phyloP scores from a whole-genome alignment of 2,113 vertebrate genomes.

The Typhlomys cinereus region DNA sequence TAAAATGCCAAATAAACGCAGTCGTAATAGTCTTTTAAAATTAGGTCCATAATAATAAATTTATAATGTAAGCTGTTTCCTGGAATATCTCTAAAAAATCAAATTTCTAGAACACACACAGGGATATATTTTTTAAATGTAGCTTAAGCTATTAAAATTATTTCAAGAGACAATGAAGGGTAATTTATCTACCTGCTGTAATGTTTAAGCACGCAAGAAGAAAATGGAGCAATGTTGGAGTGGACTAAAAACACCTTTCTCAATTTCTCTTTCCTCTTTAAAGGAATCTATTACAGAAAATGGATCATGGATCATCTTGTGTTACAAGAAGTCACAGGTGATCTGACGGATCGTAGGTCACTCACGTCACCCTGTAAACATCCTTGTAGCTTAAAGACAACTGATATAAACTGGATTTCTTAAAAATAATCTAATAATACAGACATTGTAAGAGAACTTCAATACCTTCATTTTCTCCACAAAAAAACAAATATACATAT shows the following conservation, averaged over 20 bases:
- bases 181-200: constrained; percentile 28
- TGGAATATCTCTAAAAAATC: background rate
- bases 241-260: constrained; percentile 49
- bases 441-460: background rate
- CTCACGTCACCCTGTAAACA: background rate
- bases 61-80: constrained; percentile 25
- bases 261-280: background rate
- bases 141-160: constrained; percentile 76
- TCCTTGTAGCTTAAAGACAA: background rate
- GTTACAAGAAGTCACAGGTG: constrained; percentile 7
- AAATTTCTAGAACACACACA: constrained; percentile 46
- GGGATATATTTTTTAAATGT: constrained; percentile 53
- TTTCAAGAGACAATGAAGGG: constrained; percentile 32
- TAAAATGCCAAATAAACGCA: constrained; percentile 64
- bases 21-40: constrained; percentile 59
- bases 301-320: background rate
- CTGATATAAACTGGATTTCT: background rate
- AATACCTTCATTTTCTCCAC: background rate
- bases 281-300: constrained; percentile 13
- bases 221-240: constrained; percentile 68
- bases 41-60: constrained; percentile 25
- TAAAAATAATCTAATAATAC: background rate
- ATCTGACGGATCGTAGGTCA: background rate
- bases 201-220: constrained; percentile 45
- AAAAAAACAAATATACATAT: background rate